Evolutionary conservation across 1,140 invertebrate genomes (phyloP).

Genomic region (Manduca sexta): DNA sequence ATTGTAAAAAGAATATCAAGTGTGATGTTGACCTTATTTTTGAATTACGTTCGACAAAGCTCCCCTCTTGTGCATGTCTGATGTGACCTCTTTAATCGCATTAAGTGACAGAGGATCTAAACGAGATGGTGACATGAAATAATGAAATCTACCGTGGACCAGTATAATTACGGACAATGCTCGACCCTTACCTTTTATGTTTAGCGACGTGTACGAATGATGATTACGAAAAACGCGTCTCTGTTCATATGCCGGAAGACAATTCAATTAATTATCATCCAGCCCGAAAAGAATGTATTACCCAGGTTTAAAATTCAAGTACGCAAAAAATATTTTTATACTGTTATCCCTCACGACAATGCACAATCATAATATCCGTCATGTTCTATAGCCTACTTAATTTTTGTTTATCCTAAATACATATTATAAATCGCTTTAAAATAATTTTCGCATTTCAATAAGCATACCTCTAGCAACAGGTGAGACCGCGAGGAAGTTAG

Average conservation of each 20-base stretch:
- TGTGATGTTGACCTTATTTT: slow-evolving; percentile 27
- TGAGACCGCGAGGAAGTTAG: slow-evolving; percentile 95
- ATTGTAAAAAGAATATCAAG: slow-evolving; percentile 9
- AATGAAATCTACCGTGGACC: slow-evolving; percentile 46
- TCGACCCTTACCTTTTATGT: slow-evolving; percentile 25
- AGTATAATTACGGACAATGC: slow-evolving; percentile 52
- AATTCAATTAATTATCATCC: slow-evolving; percentile 15
- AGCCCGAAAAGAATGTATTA: no score
- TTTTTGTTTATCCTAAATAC: no score
- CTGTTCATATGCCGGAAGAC: slow-evolving; percentile 12
- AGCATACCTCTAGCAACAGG: slow-evolving; percentile 92
- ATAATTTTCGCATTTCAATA: neutral
- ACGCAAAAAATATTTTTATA: no score
- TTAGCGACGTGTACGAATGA: slow-evolving; percentile 17
- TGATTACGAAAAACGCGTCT: slow-evolving; percentile 22
- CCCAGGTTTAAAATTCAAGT: no score
- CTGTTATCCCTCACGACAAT: no score
- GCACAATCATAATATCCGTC: no score
- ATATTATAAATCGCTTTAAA: no score
- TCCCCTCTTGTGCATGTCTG: slow-evolving; percentile 29
- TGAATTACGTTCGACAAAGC: slow-evolving; percentile 25
- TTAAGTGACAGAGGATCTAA: slow-evolving; percentile 45
- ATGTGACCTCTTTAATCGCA: slow-evolving; percentile 46
- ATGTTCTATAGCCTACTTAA: no score
- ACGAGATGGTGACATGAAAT: slow-evolving; percentile 39